These are phyloP conservation scores for Caenorhabditis macrosperma DNA, from an alignment of 2,888 invertebrate genomes.

Conservation along the genomic window DNA sequence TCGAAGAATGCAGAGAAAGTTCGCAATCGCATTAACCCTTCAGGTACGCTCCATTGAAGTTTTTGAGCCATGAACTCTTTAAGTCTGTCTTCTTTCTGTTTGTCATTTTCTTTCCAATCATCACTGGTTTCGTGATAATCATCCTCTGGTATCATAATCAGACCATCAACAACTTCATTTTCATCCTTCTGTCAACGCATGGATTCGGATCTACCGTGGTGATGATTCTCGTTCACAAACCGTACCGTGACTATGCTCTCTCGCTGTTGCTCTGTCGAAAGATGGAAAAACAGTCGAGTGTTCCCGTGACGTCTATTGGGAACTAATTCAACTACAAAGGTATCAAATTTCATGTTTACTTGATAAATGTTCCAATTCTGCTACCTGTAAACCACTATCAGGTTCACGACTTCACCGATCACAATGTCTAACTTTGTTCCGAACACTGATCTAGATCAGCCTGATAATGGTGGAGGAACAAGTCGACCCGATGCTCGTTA, in stretches of 20 bases:
- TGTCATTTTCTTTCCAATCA: neutral
- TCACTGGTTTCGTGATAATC: too few relatives aligned
- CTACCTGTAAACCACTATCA: too few relatives aligned
- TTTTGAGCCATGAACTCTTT: neutral
- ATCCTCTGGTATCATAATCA: slow-evolving; percentile 1
- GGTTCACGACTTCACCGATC: too few relatives aligned
- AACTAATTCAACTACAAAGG: too few relatives aligned
- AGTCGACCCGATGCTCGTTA: too few relatives aligned
- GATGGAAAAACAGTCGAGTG: too few relatives aligned
- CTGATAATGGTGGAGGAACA: too few relatives aligned
- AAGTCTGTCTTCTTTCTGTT: neutral
- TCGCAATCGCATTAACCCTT: neutral
- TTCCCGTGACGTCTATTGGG: too few relatives aligned
- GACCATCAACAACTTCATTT: neutral
- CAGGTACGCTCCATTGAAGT: neutral
- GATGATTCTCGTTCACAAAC: slow-evolving; percentile 17
- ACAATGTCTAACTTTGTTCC: too few relatives aligned
- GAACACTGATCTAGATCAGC: too few relatives aligned
- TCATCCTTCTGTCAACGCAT: slow-evolving; percentile 7
- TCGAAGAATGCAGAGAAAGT: neutral
- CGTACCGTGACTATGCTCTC: neutral
- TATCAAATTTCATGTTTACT: too few relatives aligned
- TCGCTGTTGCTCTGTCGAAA: neutral
- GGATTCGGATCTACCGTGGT: slow-evolving; percentile 9
- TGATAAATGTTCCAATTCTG: too few relatives aligned